Conservation (phyloP, 2,888 invertebrate genomes). For the Scaptomyza polygonia region DNA sequence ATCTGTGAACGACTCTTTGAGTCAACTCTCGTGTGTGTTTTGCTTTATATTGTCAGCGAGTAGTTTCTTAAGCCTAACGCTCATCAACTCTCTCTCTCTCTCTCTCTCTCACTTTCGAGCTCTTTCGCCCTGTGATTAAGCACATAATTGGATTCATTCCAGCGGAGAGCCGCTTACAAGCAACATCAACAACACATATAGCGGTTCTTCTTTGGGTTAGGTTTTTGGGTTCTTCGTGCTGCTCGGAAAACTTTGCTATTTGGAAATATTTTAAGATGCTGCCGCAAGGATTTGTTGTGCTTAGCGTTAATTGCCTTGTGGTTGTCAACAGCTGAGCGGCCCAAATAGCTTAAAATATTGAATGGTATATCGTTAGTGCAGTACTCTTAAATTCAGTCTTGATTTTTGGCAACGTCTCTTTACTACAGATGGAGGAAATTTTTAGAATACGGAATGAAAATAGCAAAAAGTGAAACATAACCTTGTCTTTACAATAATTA, state of each 20-base stretch:
- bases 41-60: slow-evolving; percentile 54
- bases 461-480: not conserved
- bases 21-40: slow-evolving; percentile 20
- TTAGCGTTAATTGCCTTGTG: slow-evolving; percentile 77
- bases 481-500: not conserved
- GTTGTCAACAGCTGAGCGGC: slow-evolving; percentile 56
- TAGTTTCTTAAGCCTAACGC: slow-evolving; percentile 23
- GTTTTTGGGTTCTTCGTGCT: not conserved
- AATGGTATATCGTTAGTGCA: slow-evolving; percentile 12
- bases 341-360: slow-evolving; percentile 18
- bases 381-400: not conserved
- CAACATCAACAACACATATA: slow-evolving; percentile 62
- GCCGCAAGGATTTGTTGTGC: slow-evolving; percentile 73
- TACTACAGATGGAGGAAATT: not conserved
- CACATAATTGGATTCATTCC: slow-evolving; percentile 81
- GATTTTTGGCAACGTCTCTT: not conserved
- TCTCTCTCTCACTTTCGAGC: not conserved
- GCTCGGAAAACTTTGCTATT: slow-evolving; percentile 57
- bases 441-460: not conserved
- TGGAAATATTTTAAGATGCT: slow-evolving; percentile 64
- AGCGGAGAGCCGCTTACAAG: slow-evolving; percentile 56
- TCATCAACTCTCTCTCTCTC: slow-evolving; percentile 8
- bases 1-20: slow-evolving; percentile 34
- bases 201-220: slow-evolving; percentile 23
- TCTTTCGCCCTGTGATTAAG: slow-evolving; percentile 72